Percentiles rank a stretch among this genome's conserved stretches.
Evolutionary conservation across 2,113 vertebrate species (phyloP).

Genomic region (Pseudopipra pipra): DNA sequence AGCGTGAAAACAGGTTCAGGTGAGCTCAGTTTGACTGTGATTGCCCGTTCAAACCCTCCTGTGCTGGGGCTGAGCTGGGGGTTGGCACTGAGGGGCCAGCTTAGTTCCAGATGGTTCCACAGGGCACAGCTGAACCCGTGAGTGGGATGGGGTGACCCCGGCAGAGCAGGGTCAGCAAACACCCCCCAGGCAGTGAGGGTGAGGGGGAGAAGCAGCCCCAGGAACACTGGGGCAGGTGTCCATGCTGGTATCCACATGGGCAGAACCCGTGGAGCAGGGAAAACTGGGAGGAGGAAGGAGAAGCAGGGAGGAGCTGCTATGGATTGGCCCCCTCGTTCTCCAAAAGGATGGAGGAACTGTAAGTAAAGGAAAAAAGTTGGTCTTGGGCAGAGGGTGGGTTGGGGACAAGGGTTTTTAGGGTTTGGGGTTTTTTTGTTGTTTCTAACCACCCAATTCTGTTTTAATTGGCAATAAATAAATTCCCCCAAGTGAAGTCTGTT

Average conservation of each 20-base stretch:
- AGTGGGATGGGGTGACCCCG: accelerated
- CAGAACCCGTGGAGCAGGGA: neutral
- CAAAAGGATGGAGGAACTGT: too few species aligned
- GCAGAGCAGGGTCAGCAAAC: accelerated
- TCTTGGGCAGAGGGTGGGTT: neutral
- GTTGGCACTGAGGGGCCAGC: too few species aligned
- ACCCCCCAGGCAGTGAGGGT: neutral
- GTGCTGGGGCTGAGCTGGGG: too few species aligned
- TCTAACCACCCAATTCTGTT: neutral
- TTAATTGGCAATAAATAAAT: neutral
- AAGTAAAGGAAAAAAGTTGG: neutral
- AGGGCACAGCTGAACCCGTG: neutral
- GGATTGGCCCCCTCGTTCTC: neutral
- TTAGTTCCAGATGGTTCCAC: neutral
- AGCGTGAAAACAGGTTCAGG: too few species aligned
- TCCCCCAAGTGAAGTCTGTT: neutral
- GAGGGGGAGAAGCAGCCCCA: too few species aligned
- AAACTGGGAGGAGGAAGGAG: neutral
- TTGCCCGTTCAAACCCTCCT: neutral
- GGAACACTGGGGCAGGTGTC: accelerated
- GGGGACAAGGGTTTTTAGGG: neutral
- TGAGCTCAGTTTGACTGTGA: too few species aligned
- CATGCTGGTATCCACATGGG: neutral
- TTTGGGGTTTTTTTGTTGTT: neutral
- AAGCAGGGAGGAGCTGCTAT: neutral